Evolutionary conservation across 2,113 vertebrate genomes (phyloP).

Genomic region (Stegastes partitus): DNA sequence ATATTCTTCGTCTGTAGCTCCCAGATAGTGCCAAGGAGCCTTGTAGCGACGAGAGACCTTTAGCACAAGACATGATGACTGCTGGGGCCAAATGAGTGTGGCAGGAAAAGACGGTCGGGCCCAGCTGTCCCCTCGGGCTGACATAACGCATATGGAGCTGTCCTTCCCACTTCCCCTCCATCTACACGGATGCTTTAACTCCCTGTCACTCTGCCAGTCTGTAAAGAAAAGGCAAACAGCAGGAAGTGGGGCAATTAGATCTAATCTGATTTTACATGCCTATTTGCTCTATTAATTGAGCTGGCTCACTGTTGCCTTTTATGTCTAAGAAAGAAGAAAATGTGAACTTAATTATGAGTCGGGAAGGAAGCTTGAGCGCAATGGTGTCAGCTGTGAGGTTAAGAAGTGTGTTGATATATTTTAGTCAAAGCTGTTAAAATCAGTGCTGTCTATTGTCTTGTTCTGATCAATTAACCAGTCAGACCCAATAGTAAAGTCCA

Average conservation of each 20-base stretch:
- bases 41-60: constrained; percentile 85
- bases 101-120: constrained; percentile 81
- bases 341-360: constrained; percentile 15
- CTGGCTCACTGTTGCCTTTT: constrained; percentile 42
- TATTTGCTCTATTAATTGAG: constrained; percentile 70
- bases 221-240: constrained; percentile 52
- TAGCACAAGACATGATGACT: constrained; percentile 82
- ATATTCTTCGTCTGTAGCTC: constrained; percentile 75
- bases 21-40: constrained; percentile 82
- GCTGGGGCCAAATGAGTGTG: constrained; percentile 81
- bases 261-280: constrained; percentile 68
- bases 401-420: too few relatives aligned
- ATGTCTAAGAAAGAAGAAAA: constrained; percentile 35
- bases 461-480: too few relatives aligned
- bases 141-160: constrained; percentile 81
- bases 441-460: too few relatives aligned
- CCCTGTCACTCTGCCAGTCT: constrained; percentile 67
- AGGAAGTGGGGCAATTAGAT: constrained; percentile 62
- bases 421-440: too few relatives aligned
- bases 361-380: neutral
- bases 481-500: too few relatives aligned
- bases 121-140: constrained; percentile 71
- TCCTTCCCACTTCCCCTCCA: constrained; percentile 76
- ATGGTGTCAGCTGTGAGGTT: neutral
- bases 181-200: constrained; percentile 72